Evolutionary conservation across 2,113 vertebrate species (phyloP).

Genomic region (Hemicordylus capensis): DNA sequence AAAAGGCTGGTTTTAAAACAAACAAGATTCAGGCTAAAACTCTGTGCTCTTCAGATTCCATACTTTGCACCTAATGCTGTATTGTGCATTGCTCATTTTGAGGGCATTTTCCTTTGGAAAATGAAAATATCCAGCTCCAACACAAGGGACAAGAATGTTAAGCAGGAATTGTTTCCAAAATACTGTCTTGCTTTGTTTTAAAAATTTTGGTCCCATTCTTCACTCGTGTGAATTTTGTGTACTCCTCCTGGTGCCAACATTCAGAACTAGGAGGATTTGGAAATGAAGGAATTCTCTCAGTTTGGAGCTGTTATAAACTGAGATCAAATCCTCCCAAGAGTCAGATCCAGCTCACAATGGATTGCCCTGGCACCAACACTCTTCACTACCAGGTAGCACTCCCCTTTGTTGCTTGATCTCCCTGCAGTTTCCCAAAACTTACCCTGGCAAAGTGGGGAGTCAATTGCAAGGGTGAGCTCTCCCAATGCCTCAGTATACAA

Average conservation of each 20-base stretch:
- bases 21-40: conserved; percentile 9
- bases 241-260: not conserved
- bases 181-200: not conserved
- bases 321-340: not conserved
- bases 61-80: not conserved
- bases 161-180: not conserved
- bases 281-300: not conserved
- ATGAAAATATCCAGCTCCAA: not conserved
- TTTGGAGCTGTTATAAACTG: not conserved
- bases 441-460: not conserved
- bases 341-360: too few species aligned
- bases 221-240: not conserved
- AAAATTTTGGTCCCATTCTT: not conserved
- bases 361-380: too few species aligned
- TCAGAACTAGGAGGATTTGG: not conserved
- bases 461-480: not conserved
- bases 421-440: not conserved
- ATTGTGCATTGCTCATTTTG: not conserved
- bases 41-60: conserved; percentile 21
- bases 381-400: not conserved
- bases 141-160: not conserved
- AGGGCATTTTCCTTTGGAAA: not conserved
- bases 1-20: not conserved
- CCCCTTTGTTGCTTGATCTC: not conserved
- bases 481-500: fast-evolving